Evolutionary conservation across 2,113 vertebrate species (phyloP), one percentile per base, ranked within the genome.

Genomic region (Rhodinocichla rosea): DNA sequence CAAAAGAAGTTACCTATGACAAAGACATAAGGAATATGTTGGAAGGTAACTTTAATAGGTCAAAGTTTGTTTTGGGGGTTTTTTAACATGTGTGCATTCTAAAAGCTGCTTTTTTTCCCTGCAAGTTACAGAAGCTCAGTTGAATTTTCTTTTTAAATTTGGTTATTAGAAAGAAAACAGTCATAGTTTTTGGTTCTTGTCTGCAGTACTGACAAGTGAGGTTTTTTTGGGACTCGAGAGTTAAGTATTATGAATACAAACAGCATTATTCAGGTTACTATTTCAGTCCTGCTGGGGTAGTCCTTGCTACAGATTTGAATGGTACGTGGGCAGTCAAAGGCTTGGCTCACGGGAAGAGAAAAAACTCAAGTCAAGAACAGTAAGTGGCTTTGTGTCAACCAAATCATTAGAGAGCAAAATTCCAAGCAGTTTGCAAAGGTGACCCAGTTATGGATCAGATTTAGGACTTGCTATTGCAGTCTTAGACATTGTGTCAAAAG

Each of bases 11-110:
- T 86, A 99, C 99, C 59, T 98, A 99, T 50, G 98, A 99, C 92
- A 98, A 98, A 98, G 99, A 99, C 97, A 98, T 99, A 94, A 98
- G 98, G 93, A 98, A 95, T 93, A 99, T 99, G 99, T 98, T 99
- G 77, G 98, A 99, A 98, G 99, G 99, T 99, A 98, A 97, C 55
- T 77, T 64, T 39, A 90, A 26, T 79, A 69, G 57, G 8, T 28
- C 17, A 30, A 17, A 17, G 39, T 45, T 42, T 73, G 49, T 23
- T 77, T 35, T 3, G 7, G 30, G 22, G 0, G 0, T 11, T 42
- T 74, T 63, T 50, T 13, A 47, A 44, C 4, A 23, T 19, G 13
- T 75, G 6, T 30, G 17, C 5, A 4, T 76, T 83, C 33, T 81
- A 37, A 82, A 83, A 87, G n/a, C 42, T 62, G 16, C 3, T 52